These are phyloP conservation scores for Myanophis thanlyinensis DNA, from an alignment of 2,113 vertebrate genomes.

Conservation along the genomic window DNA sequence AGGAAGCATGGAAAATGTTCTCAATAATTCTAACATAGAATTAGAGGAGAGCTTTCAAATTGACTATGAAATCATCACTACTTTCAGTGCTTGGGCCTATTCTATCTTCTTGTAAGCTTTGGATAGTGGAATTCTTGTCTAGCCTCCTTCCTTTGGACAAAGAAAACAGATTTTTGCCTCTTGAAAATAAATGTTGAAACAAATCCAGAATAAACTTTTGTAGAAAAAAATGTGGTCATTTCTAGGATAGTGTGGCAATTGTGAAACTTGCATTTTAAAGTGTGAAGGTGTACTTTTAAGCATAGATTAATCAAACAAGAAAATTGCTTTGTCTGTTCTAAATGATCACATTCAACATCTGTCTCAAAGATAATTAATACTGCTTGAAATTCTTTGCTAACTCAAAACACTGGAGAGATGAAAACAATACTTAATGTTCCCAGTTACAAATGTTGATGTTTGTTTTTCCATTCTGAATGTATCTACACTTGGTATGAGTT, in stretches of 20 bases:
- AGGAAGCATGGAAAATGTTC: neutral
- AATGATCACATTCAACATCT: neutral
- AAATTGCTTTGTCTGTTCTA: neutral
- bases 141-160: neutral
- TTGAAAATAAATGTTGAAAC: neutral
- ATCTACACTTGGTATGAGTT: neutral
- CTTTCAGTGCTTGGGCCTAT: neutral
- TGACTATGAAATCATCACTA: neutral
- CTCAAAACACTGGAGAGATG: neutral
- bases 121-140: neutral
- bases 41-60: neutral
- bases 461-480: neutral
- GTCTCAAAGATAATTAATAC: neutral
- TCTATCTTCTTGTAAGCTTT: neutral
- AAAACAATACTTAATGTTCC: neutral
- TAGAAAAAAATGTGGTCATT: too few relatives aligned
- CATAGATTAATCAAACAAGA: neutral
- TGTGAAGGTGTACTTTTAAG: neutral
- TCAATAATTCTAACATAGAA: neutral
- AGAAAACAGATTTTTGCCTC: neutral
- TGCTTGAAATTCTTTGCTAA: neutral
- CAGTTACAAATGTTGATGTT: neutral
- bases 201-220: neutral
- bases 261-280: neutral
- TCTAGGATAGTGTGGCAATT: neutral